These are phyloP conservation scores for Gymnosoma rotundatum DNA, from an alignment of 2,888 invertebrate genomes.

Conservation along the genomic window DNA sequence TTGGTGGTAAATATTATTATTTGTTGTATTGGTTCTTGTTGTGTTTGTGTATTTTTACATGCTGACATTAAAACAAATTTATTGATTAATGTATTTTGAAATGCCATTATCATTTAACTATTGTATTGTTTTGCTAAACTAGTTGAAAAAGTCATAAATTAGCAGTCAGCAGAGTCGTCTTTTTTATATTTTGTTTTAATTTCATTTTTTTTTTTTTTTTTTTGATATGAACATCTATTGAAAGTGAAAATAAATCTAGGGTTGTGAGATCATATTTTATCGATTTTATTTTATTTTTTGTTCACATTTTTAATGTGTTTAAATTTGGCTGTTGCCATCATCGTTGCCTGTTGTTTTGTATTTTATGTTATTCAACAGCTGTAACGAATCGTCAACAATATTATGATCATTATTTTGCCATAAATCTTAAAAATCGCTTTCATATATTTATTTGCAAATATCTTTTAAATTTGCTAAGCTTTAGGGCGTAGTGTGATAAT, in stretches of 20 bases:
- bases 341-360: constrained; percentile 21
- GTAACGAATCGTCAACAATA: constrained; percentile 77
- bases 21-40: constrained; percentile 2
- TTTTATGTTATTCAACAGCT: constrained; percentile 70
- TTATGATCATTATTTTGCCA: constrained; percentile 79
- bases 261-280: constrained; percentile 69
- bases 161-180: constrained; percentile 33
- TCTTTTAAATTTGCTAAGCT: constrained; percentile 43
- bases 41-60: constrained; percentile 44
- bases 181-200: constrained; percentile 24
- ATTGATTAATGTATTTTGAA: constrained; percentile 78
- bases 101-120: constrained; percentile 67
- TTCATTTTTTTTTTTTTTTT: background rate
- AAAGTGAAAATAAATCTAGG: constrained; percentile 72
- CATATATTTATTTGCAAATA: constrained; percentile 41
- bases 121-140: constrained; percentile 64
- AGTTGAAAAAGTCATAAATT: constrained; percentile 70
- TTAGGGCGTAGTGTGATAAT: constrained; percentile 59
- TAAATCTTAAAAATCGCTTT: constrained; percentile 73
- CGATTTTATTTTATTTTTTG: constrained; percentile 50
- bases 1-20: background rate
- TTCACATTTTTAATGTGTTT: constrained; percentile 25
- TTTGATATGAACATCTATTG: constrained; percentile 42
- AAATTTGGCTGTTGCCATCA: background rate
- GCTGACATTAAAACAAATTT: constrained; percentile 78